Conservation (phyloP, 2,113 vertebrate species). For the Labeo rohita region DNA sequence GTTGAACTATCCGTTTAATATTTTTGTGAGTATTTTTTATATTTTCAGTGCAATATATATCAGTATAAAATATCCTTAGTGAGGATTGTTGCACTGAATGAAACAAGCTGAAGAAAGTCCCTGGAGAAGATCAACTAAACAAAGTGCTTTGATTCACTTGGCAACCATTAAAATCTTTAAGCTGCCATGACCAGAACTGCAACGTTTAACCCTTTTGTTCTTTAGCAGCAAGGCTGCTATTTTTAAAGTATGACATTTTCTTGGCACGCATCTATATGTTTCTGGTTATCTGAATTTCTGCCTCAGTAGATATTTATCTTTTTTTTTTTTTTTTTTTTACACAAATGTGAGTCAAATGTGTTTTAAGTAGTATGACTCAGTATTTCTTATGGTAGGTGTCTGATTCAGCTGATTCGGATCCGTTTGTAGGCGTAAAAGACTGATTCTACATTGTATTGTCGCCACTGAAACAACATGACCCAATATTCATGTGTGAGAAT, state of each 20-base stretch:
- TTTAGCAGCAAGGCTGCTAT: neutral
- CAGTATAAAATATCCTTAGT: neutral
- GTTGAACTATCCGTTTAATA: neutral
- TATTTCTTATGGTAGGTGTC: slow-evolving; percentile 60
- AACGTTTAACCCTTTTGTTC: neutral
- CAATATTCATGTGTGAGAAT: slow-evolving; percentile 22
- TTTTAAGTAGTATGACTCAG: slow-evolving; percentile 47
- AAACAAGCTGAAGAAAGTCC: neutral
- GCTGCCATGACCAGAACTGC: neutral
- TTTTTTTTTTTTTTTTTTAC: slow-evolving; percentile 28
- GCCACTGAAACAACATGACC: slow-evolving; percentile 27
- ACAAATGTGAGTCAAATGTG: slow-evolving; percentile 52
- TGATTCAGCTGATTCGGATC: slow-evolving; percentile 46
- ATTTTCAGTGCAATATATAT: too few species aligned
- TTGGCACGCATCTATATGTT: neutral
- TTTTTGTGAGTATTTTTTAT: neutral
- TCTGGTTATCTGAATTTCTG: slow-evolving; percentile 5
- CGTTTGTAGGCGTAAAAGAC: slow-evolving; percentile 12
- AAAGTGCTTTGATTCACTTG: neutral
- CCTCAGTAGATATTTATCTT: neutral
- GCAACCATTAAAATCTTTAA: neutral
- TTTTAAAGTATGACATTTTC: slow-evolving; percentile 3
- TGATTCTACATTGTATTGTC: neutral
- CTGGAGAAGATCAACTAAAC: neutral
- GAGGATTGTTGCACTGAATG: slow-evolving; percentile 8